These are phyloP conservation scores for Drosophila acutilabella DNA, from an alignment of 2,888 invertebrate species.

Conservation along the genomic window DNA sequence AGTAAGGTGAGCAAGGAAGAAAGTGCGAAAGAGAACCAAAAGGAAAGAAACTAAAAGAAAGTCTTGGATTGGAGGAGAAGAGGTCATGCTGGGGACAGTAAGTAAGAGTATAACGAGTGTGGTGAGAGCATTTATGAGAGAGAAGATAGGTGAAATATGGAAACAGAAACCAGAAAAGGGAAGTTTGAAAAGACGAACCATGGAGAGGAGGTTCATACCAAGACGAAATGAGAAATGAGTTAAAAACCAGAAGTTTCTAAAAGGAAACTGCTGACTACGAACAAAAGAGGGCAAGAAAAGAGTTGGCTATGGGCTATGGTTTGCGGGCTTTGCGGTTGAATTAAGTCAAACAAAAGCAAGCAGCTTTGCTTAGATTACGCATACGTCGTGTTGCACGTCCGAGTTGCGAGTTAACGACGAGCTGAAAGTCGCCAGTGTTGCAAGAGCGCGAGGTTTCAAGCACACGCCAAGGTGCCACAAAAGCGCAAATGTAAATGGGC, in stretches of 20 bases:
- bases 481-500: conserved; percentile 73
- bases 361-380: conserved; percentile 72
- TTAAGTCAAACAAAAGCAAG: conserved; percentile 70
- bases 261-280: neutral
- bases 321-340: conserved; percentile 55
- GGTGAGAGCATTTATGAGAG: no score
- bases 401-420: conserved; percentile 1
- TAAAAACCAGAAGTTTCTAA: neutral
- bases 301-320: neutral
- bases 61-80: no score
- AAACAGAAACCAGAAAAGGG: no score
- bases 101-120: no score
- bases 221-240: neutral
- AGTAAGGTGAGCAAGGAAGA: no score
- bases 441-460: conserved; percentile 17
- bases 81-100: no score
- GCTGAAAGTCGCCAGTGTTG: neutral
- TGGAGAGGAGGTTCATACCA: no score
- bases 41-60: no score
- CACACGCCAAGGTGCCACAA: conserved; percentile 53
- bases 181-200: no score
- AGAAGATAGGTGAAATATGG: no score
- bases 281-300: neutral
- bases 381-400: conserved; percentile 58
- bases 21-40: no score